Evolutionary conservation across 2,113 vertebrate species (phyloP).

Genomic region (Salvelinus alpinus): DNA sequence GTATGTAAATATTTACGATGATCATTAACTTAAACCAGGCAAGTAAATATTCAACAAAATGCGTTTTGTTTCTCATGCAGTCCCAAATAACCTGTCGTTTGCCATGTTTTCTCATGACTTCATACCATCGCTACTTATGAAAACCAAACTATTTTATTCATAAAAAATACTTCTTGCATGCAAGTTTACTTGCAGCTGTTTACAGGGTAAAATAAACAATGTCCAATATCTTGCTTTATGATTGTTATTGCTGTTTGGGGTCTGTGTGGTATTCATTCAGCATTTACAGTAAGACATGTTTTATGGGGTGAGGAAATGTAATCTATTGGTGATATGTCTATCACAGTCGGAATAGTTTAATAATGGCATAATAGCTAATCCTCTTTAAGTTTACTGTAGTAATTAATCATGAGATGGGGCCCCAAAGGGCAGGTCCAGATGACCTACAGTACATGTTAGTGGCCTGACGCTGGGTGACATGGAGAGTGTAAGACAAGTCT

Average conservation of each 20-base stretch:
- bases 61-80: background rate
- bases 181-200: constrained; percentile 17
- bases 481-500: constrained; percentile 59
- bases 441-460: constrained; percentile 14
- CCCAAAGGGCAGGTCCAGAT: constrained; percentile 15
- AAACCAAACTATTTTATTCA: constrained; percentile 15
- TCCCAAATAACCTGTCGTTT: background rate
- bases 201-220: constrained; percentile 36
- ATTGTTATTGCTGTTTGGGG: background rate
- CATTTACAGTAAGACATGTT: background rate
- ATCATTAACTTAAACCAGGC: background rate
- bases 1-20: background rate
- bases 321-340: background rate
- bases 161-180: constrained; percentile 5
- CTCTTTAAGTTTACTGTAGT: constrained; percentile 1
- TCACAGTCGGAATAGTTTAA: background rate
- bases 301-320: too few species aligned
- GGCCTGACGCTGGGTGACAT: constrained; percentile 62
- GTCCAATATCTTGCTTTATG: background rate
- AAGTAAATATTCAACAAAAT: background rate
- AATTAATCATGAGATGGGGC: background rate
- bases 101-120: constrained; percentile 1
- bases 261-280: background rate
- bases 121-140: background rate
- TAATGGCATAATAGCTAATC: background rate